Evolutionary conservation across 2,797 vertebrate genomes (phyloP).

Genomic region (Scomberomorus guttatus): DNA sequence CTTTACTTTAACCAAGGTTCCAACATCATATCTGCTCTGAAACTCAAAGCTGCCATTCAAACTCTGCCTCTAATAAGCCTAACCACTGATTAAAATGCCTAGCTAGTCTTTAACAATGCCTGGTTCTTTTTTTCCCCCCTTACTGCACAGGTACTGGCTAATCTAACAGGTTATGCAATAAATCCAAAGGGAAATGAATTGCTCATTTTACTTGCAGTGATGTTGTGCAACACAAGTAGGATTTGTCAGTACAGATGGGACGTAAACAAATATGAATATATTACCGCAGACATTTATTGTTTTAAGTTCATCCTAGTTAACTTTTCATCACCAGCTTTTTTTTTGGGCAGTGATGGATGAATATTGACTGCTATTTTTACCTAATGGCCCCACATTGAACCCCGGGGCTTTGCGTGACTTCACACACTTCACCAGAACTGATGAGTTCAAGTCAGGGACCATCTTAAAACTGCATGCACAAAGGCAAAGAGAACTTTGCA

Average conservation of each 20-base stretch:
- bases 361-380: not conserved
- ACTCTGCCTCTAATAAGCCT: slow-evolving; percentile 42
- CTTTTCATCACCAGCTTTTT: not conserved
- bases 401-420: no score
- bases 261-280: not conserved
- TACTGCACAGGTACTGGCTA: slow-evolving; percentile 32
- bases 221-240: slow-evolving; percentile 11
- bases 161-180: slow-evolving; percentile 36
- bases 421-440: no score
- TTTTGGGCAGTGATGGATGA: not conserved
- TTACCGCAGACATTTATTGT: not conserved
- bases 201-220: slow-evolving; percentile 6
- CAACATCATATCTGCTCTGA: slow-evolving; percentile 22
- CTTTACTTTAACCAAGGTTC: slow-evolving; percentile 37
- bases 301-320: not conserved
- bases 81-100: slow-evolving; percentile 46
- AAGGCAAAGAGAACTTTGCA: not conserved
- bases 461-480: not conserved
- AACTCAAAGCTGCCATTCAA: slow-evolving; percentile 56
- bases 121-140: not conserved
- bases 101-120: slow-evolving; percentile 28
- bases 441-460: no score
- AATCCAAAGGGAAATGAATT: slow-evolving; percentile 30
- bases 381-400: no score
- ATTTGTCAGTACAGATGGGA: not conserved